phyloP scores from a whole-genome alignment of 2,797 vertebrate species.

The Meda fulgida region DNA sequence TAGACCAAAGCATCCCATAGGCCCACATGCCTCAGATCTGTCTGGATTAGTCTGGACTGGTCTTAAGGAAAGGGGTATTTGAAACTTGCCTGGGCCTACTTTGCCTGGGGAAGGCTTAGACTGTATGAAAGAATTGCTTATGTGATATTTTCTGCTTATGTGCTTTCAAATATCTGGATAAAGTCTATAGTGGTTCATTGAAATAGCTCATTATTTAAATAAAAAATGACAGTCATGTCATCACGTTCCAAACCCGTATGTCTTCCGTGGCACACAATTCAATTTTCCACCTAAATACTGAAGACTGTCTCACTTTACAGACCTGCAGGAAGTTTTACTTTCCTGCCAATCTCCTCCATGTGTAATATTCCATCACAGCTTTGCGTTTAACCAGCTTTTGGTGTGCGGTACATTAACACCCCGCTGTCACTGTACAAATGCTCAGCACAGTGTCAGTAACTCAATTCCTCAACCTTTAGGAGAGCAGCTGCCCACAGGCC shows the following conservation, averaged over 20 bases:
- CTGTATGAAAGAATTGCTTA: not conserved
- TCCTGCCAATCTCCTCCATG: conserved; percentile 12
- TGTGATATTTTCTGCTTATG: not conserved
- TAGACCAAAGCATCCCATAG: conserved; percentile 9
- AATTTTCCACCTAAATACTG: conserved; percentile 9
- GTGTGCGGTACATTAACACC: conserved; percentile 24
- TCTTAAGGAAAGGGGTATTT: conserved; percentile 13
- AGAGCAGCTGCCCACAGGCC: conserved; percentile 20
- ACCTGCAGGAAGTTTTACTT: conserved; percentile 8
- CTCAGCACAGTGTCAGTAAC: conserved; percentile 30
- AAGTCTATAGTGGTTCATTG: not conserved
- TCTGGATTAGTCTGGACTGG: conserved; percentile 19
- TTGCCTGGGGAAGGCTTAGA: not conserved
- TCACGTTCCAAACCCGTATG: not conserved
- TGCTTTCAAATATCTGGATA: not conserved
- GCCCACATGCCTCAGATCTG: conserved; percentile 31
- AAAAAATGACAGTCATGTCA: not conserved
- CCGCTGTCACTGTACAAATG: conserved; percentile 4
- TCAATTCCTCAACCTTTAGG: conserved; percentile 27
- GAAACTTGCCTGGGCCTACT: conserved; percentile 17
- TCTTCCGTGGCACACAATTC: not conserved
- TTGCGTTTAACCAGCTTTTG: conserved; percentile 18
- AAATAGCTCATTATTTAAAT: not conserved
- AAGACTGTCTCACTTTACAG: not conserved
- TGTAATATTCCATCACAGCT: conserved; percentile 27